phyloP scores from a whole-genome alignment of 2,888 invertebrate genomes.

The Serrognathus titanus region DNA sequence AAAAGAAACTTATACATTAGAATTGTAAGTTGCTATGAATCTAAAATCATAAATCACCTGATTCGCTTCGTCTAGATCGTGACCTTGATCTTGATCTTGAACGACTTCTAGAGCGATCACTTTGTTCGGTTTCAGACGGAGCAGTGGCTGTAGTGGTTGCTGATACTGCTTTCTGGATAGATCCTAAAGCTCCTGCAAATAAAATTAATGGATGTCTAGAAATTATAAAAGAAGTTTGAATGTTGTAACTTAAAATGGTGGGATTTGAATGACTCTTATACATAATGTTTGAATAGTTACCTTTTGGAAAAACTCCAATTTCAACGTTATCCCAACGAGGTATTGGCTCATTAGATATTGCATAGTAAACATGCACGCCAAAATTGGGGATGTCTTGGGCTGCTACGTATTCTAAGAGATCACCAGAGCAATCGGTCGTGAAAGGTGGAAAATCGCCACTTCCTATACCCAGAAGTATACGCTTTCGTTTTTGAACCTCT shows the following conservation, averaged over 20 bases:
- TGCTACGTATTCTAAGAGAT: slow-evolving; percentile 49
- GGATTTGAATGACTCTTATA: too few species aligned
- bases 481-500: slow-evolving; percentile 27
- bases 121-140: neutral
- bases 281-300: slow-evolving; percentile 14
- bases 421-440: slow-evolving; percentile 44
- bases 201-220: neutral
- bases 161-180: slow-evolving; percentile 11
- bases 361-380: slow-evolving; percentile 53
- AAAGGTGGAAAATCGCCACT: slow-evolving; percentile 39
- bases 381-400: slow-evolving; percentile 51
- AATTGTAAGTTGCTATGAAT: neutral
- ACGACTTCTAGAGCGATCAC: slow-evolving; percentile 1
- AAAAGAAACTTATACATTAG: neutral
- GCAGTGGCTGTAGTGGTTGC: neutral
- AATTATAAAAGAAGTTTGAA: neutral
- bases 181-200: slow-evolving; percentile 9
- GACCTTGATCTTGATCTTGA: slow-evolving; percentile 14
- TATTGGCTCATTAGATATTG: slow-evolving; percentile 49
- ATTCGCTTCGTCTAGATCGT: slow-evolving; percentile 1
- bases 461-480: slow-evolving; percentile 26
- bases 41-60: too few species aligned
- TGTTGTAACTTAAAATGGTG: neutral
- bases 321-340: slow-evolving; percentile 45
- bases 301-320: slow-evolving; percentile 41